These are phyloP conservation scores for Acronicta leporina DNA, from an alignment of 2,888 invertebrate species.

Conservation along the genomic window DNA sequence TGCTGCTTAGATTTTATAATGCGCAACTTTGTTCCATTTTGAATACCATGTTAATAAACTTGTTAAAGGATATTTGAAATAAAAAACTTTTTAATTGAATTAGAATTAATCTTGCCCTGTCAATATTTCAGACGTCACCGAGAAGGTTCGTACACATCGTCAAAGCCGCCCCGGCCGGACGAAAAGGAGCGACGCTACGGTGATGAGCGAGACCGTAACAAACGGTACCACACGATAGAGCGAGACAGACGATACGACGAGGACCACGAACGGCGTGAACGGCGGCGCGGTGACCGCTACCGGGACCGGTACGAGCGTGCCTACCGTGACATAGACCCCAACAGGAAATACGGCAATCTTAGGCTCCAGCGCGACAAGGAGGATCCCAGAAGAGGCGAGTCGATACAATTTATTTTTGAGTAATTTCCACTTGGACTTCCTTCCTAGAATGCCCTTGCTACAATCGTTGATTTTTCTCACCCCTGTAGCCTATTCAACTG, in stretches of 20 bases:
- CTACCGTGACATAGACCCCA: slow-evolving; percentile 81
- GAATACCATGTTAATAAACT: no score
- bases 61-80: no score
- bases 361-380: slow-evolving; percentile 74
- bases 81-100: background rate
- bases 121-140: slow-evolving; percentile 77
- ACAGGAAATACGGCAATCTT: slow-evolving; percentile 72
- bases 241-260: slow-evolving; percentile 77
- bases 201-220: slow-evolving; percentile 71
- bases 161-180: slow-evolving; percentile 81
- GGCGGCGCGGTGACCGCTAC: slow-evolving; percentile 65
- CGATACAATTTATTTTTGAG: background rate
- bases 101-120: background rate
- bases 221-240: slow-evolving; percentile 68
- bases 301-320: slow-evolving; percentile 70
- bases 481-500: no score
- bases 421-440: no score
- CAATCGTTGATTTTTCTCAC: no score
- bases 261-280: slow-evolving; percentile 61
- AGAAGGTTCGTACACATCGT: slow-evolving; percentile 84
- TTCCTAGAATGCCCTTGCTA: no score
- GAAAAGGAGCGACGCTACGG: slow-evolving; percentile 73
- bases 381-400: slow-evolving; percentile 69
- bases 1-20: background rate
- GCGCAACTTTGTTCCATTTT: no score